A percentile compares a stretch with the other conserved stretches of the same genome.
phyloP scores from a whole-genome alignment of 2,113 vertebrate genomes.

The Hypocryptadius cinnamomeus region DNA sequence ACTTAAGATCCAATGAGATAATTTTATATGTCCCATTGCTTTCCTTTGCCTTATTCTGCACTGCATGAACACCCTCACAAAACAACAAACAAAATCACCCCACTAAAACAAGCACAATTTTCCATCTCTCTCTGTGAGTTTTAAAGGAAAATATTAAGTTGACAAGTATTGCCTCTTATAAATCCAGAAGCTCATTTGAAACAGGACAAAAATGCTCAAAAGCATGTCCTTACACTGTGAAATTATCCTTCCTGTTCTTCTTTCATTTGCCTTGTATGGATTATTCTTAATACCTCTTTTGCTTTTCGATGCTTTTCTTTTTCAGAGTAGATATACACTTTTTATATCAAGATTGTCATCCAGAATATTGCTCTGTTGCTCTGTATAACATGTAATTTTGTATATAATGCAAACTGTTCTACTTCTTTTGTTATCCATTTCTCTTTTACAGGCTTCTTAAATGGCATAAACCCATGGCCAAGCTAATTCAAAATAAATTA shows the following conservation, averaged over 20 bases:
- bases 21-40: neutral
- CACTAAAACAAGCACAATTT: neutral
- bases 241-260: neutral
- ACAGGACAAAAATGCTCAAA: neutral
- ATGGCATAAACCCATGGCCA: neutral
- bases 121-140: neutral
- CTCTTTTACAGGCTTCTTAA: neutral
- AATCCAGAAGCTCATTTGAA: neutral
- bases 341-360: neutral
- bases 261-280: neutral
- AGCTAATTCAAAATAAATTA: neutral
- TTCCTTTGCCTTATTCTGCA: neutral
- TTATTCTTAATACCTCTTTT: neutral
- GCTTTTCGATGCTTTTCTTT: neutral
- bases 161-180: neutral
- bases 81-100: neutral
- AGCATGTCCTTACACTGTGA: neutral
- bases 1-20: neutral
- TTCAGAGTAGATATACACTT: neutral
- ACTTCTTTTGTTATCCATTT: neutral
- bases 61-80: fast-evolving
- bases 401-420: neutral
- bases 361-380: neutral
- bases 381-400: neutral
- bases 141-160: neutral